Conservation (phyloP, 2,888 invertebrate genomes). For the Ctenicera cuprea region DNA sequence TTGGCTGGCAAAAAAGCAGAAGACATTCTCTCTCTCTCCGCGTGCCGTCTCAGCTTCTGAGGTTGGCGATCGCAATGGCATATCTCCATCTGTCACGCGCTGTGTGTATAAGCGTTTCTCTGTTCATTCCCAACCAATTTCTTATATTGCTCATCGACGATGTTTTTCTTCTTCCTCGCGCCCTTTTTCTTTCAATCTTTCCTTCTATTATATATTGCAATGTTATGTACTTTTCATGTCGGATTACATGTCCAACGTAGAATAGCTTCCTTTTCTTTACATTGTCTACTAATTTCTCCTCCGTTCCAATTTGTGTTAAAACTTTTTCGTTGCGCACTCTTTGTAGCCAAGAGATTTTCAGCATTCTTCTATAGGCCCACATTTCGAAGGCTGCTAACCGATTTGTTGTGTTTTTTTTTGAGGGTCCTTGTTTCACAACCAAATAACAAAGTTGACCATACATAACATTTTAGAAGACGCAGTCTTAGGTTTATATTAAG, state of each 20-base stretch:
- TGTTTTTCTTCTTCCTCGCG: too few relatives aligned
- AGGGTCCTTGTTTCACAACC: slow-evolving; percentile 31
- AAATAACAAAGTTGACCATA: slow-evolving; percentile 25
- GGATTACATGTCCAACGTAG: slow-evolving; percentile 24
- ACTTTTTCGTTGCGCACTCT: slow-evolving; percentile 29
- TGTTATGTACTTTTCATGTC: too few relatives aligned
- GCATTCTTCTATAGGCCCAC: slow-evolving; percentile 10
- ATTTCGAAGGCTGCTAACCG: slow-evolving; percentile 33
- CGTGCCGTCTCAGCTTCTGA: too few relatives aligned
- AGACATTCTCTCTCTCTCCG: too few relatives aligned
- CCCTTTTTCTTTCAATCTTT: too few relatives aligned
- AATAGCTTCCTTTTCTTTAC: slow-evolving; percentile 33
- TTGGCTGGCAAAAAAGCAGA: too few relatives aligned
- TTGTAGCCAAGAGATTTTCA: slow-evolving; percentile 17
- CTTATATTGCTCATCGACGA: too few relatives aligned
- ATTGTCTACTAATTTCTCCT: slow-evolving; percentile 26
- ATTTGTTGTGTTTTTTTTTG: slow-evolving; percentile 18
- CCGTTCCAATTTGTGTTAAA: slow-evolving; percentile 12
- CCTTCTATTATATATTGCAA: too few relatives aligned
- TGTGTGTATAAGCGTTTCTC: slow-evolving; percentile 20
- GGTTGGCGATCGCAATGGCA: too few relatives aligned
- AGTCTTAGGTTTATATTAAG: slow-evolving; percentile 10
- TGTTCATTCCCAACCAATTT: too few relatives aligned
- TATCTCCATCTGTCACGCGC: too few relatives aligned
- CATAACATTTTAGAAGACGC: slow-evolving; percentile 32